Conservation (phyloP, 2,888 invertebrate genomes). For the Drosophila kanekoi region DNA sequence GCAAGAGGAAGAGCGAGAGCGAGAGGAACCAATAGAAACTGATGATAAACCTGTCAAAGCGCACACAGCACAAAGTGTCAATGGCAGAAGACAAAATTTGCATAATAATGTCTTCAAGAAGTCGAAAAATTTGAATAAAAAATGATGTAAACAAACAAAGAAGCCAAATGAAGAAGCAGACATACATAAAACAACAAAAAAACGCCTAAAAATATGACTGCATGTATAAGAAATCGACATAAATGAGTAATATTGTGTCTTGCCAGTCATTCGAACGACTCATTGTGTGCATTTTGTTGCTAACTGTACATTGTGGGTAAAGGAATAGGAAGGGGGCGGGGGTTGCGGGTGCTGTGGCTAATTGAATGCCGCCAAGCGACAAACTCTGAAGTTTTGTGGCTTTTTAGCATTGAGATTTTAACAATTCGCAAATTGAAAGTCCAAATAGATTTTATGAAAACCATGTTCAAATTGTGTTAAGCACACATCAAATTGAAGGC, state of each 20-base stretch:
- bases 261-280: constrained; percentile 15
- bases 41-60: constrained; percentile 73
- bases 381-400: constrained; percentile 25
- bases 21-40: constrained; percentile 31
- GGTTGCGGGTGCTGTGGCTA: constrained; percentile 25
- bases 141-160: constrained; percentile 64
- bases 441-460: constrained; percentile 23
- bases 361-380: constrained; percentile 47
- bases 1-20: constrained; percentile 27
- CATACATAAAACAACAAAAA: constrained; percentile 3
- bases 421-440: constrained; percentile 59
- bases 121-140: constrained; percentile 60
- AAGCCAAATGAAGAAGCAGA: constrained; percentile 22
- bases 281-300: constrained; percentile 36
- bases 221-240: constrained; percentile 43
- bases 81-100: constrained; percentile 61
- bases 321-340: no score
- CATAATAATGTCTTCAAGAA: constrained; percentile 70
- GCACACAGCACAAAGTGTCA: constrained; percentile 58
- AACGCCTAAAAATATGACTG: constrained; percentile 25
- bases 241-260: constrained; percentile 53
- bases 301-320: constrained; percentile 61
- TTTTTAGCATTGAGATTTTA: constrained; percentile 35
- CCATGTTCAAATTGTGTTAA: constrained; percentile 13
- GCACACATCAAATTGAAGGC: constrained; percentile 24